phyloP scores from a whole-genome alignment of 2,113 vertebrate species.

The Parotia lawesii region DNA sequence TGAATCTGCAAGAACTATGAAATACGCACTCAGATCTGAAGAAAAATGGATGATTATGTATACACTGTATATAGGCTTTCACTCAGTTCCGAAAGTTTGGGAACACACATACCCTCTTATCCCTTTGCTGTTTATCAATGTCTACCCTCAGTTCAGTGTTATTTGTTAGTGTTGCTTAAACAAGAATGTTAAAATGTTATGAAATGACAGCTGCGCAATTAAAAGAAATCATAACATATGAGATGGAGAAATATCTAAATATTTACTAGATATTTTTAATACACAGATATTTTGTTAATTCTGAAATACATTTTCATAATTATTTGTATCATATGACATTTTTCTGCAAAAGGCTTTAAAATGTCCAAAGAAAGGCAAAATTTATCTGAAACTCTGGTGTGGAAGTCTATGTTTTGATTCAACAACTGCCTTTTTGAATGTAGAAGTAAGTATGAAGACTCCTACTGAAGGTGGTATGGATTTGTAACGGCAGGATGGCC shows the following conservation, averaged over 20 bases:
- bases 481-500: neutral
- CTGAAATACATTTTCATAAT: neutral
- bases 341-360: neutral
- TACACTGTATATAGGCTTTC: neutral
- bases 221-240: neutral
- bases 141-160: neutral
- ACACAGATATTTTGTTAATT: neutral
- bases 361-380: neutral
- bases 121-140: neutral
- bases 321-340: neutral
- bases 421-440: neutral
- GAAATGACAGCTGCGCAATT: neutral
- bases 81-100: neutral
- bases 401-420: neutral
- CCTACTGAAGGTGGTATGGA: neutral
- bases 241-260: neutral
- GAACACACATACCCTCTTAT: neutral
- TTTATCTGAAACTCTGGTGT: neutral
- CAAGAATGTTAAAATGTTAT: neutral
- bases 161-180: neutral
- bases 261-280: neutral
- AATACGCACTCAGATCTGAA: neutral
- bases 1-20: neutral
- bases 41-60: neutral
- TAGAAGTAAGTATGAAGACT: neutral